Evolutionary conservation across 2,113 vertebrate genomes (phyloP), one percentile per base, ranked within the genome.

Genomic region (Oenanthe oenanthe): DNA sequence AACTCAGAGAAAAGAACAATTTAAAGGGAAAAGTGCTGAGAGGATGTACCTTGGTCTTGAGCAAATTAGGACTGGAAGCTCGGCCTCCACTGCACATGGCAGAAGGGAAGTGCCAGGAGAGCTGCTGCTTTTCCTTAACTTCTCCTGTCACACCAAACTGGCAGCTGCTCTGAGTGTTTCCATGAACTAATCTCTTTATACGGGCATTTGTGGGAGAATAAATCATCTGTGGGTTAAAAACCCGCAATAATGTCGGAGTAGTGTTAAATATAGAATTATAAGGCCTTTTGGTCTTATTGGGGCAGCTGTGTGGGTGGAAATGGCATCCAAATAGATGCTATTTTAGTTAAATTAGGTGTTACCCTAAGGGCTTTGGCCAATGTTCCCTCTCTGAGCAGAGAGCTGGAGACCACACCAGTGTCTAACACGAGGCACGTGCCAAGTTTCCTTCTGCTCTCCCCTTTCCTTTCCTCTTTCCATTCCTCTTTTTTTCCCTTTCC

Each of bases 361-460:
- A n/a, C 40, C 75, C 45, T 22, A 3, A 65, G 67, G 81, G 75
- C 81, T 82, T 62, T 47, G 78, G 85, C 88, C 74, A 47, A 0
- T 1, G 34, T 50, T 74, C 73, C 47, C 4, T 14, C 56, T 40
- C 61, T 14, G 70, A 54, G 57, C 47, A 85, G 73, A 66, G 70
- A 77, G 65, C 32, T 54, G 15, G 42, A 80, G 38, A 29, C 32
- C 40, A 6, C 66, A 24, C 6, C 25, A 9, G 50, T 25, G 40
- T 5, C 42, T 24, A 10, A 10, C 5, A 3, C 0, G 3, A 10
- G 42, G 4, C 10, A n/a, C 1, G 6, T 0, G 5, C 76, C n/a
- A 13, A 6, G 16, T 65, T 60, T 74, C 54, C 47, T 47, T 70
- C 56, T 67, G 7, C 53, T 81, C 16, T 45, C 12, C 25, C 54